Percentiles rank a stretch among this genome's conserved stretches.
phyloP scores from a whole-genome alignment of 2,113 vertebrate species.

The Gobius niger region DNA sequence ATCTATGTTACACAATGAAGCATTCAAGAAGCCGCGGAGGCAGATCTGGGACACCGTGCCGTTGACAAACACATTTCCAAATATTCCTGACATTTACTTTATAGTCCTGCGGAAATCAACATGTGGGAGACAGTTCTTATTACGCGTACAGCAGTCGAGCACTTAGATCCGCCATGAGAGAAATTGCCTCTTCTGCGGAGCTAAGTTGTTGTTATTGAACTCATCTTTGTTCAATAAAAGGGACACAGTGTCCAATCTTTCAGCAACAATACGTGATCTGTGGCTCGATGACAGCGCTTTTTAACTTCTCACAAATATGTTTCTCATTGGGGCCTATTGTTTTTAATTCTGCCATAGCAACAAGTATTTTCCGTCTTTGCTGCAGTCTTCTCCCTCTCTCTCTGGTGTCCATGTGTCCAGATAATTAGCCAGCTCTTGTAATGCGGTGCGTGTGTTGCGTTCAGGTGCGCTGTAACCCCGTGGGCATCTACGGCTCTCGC shows the following conservation, averaged over 20 bases:
- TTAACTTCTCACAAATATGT: conserved; percentile 3
- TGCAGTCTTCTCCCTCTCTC: not conserved
- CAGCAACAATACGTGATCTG: conserved; percentile 4
- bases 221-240: conserved; percentile 11
- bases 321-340: not conserved
- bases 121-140: not conserved
- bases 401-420: conserved; percentile 10
- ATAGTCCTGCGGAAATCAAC: not conserved
- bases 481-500: conserved; percentile 94
- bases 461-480: conserved; percentile 95
- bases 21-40: no score
- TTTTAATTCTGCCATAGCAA: not conserved
- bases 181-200: not conserved
- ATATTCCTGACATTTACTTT: not conserved
- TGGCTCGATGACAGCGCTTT: not conserved
- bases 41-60: not conserved
- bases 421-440: not conserved
- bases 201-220: not conserved
- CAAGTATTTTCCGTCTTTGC: not conserved
- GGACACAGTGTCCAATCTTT: not conserved
- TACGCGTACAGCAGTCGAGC: not conserved
- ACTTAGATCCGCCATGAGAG: not conserved
- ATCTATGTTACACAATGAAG: no score
- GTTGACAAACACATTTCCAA: not conserved
- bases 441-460: conserved; percentile 25